phyloP scores from a whole-genome alignment of 2,113 vertebrate species.

The Diadophis punctatus region DNA sequence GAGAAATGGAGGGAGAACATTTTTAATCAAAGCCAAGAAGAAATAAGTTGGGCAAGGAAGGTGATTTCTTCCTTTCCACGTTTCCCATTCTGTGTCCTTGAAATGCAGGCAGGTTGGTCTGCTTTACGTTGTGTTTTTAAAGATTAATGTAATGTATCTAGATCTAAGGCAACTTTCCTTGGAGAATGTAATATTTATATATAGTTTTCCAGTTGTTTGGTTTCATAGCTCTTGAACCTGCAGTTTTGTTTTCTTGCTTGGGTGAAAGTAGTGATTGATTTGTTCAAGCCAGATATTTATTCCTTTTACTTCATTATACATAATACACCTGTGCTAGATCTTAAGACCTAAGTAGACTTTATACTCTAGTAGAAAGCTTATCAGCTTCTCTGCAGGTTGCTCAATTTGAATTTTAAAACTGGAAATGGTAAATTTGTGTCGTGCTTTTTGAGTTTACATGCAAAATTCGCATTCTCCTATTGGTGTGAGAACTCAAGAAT shows the following conservation, averaged over 20 bases:
- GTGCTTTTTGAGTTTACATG: constrained; percentile 56
- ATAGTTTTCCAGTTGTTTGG: constrained; percentile 44
- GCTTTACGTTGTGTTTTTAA: constrained; percentile 29
- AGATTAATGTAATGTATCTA: constrained; percentile 4
- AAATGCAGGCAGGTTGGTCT: neutral
- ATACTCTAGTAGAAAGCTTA: constrained; percentile 76
- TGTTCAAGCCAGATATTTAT: constrained; percentile 74
- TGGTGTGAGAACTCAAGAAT: constrained; percentile 57
- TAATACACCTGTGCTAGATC: constrained; percentile 76
- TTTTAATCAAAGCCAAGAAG: neutral
- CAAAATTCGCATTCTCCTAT: constrained; percentile 42
- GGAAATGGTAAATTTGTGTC: constrained; percentile 68
- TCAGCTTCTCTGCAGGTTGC: constrained; percentile 78
- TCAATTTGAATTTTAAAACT: constrained; percentile 83
- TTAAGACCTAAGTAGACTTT: constrained; percentile 69
- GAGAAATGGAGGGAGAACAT: neutral
- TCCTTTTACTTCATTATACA: constrained; percentile 75
- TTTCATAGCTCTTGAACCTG: constrained; percentile 54
- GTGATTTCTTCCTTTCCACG: neutral
- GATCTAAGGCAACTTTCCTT: constrained; percentile 19
- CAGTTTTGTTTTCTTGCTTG: constrained; percentile 60
- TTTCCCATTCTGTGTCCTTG: neutral
- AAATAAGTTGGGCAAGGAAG: neutral
- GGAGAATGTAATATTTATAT: constrained; percentile 40
- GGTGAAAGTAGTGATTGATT: constrained; percentile 63